Evolutionary conservation across 2,797 vertebrate species (phyloP).

Genomic region (Falco cherrug): DNA sequence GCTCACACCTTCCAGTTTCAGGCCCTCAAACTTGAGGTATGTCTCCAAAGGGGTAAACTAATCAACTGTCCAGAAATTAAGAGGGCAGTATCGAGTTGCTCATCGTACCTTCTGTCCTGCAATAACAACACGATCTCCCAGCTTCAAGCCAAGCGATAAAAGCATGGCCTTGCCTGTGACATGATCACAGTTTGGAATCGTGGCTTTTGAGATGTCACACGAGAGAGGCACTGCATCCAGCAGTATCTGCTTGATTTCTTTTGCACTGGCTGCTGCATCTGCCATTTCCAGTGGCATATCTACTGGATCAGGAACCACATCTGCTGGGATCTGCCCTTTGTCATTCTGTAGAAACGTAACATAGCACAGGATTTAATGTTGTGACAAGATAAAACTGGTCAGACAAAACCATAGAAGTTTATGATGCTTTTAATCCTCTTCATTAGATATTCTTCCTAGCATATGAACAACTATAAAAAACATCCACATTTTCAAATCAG

Average conservation of each 20-base stretch:
- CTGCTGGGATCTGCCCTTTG: conserved; percentile 88
- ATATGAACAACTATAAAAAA: not conserved
- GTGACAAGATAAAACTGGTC: not conserved
- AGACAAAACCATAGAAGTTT: not conserved
- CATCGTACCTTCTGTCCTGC: conserved; percentile 93
- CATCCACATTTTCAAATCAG: not conserved
- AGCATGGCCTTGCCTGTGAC: conserved; percentile 83
- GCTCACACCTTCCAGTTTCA: not conserved
- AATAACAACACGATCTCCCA: conserved; percentile 93
- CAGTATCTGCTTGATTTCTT: conserved; percentile 88
- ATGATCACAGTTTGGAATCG: conserved; percentile 66
- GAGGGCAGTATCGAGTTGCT: not conserved
- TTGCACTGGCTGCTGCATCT: conserved; percentile 89
- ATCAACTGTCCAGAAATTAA: not conserved
- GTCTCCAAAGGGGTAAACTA: not conserved
- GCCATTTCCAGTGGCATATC: conserved; percentile 97
- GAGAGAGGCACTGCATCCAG: conserved; percentile 84
- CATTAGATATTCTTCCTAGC: not conserved
- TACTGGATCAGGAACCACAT: conserved; percentile 92
- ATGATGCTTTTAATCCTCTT: not conserved
- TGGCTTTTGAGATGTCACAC: conserved; percentile 75
- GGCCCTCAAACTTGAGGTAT: not conserved
- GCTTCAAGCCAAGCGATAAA: conserved; percentile 83
- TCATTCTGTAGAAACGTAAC: conserved; percentile 83
- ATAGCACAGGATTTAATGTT: not conserved